Evolutionary conservation across 1,140 invertebrate species (phyloP).

Genomic region (Oreohelix idahoensis): DNA sequence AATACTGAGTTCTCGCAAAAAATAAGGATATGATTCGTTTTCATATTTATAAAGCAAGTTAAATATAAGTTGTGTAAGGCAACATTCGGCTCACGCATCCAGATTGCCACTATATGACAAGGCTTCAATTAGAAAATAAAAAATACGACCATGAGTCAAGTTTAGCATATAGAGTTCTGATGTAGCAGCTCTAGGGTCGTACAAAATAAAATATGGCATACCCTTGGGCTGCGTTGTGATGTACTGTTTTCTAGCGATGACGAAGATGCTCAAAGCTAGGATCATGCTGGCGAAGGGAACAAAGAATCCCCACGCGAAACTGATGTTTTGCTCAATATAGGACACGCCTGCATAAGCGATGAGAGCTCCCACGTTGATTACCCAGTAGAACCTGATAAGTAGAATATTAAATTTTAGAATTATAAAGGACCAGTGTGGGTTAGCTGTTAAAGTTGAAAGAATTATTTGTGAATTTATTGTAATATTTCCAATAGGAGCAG

Average conservation of each 20-base stretch:
- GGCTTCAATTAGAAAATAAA: too few species aligned
- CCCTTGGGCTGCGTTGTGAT: conserved; percentile 54
- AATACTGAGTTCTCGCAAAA: too few species aligned
- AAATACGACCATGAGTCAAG: too few species aligned
- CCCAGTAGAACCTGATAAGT: conserved; percentile 58
- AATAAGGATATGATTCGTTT: too few species aligned
- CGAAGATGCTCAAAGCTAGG: conserved; percentile 64
- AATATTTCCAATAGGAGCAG: background rate
- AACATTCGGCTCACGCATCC: too few species aligned
- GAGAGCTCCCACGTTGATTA: conserved; percentile 75
- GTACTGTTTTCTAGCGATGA: conserved; percentile 57
- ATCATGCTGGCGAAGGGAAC: conserved; percentile 72
- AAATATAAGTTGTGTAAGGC: too few species aligned
- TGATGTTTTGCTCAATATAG: conserved; percentile 74
- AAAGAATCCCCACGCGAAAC: conserved; percentile 74
- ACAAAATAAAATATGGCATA: too few species aligned
- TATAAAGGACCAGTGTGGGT: background rate
- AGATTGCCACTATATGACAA: too few species aligned
- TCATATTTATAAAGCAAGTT: too few species aligned
- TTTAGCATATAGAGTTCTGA: too few species aligned
- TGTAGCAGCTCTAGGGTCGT: too few species aligned
- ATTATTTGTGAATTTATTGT: background rate
- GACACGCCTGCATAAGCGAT: conserved; percentile 74
- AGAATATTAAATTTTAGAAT: background rate
- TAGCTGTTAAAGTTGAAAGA: background rate